Evolutionary conservation across 2,113 vertebrate species (phyloP), one percentile per base, ranked within the genome.

Genomic region (Odontesthes bonariensis): DNA sequence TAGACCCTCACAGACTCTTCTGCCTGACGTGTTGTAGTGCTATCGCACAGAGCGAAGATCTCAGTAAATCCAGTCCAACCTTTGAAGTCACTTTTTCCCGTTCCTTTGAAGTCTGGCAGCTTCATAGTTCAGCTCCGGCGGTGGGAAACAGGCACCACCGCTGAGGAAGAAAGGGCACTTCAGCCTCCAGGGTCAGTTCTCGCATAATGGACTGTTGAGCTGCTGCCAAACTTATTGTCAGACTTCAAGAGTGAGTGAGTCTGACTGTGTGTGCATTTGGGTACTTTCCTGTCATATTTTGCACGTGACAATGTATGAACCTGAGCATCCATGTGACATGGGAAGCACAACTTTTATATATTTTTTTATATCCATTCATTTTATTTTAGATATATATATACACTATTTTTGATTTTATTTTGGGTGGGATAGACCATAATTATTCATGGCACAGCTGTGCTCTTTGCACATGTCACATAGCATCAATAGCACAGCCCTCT

Each of bases 31-130:
- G 58, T 77, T 19, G 13, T 22, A 32, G 53, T 46, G 17, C 74
- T 65, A 54, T 32, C 75, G 54, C 70, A 51, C 70, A 46, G 84
- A 73, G 79, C 3, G n/a, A 49, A 83, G 79, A 91, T 89, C 78
- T 84, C 67, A 80, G 62, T 54, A 75, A 79, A 81, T 86, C 77
- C 67, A 87, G 81, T 82, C 69, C 75, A 75, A 62, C 81, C 87
- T 87, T 90, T 91, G 84, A 90, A 91, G 88, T 83, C 27, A 3
- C 76, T 79, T 76, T 65, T 23, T 74, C 62, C 47, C 53, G 55
- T 73, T 67, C 12, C 40, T 76, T 75, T 79, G 75, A 86, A 84
- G 75, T 63, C 79, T 69, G 22, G 62, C 40, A 60, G 22, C 69
- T 53, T 56, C 74, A 31, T 13, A 69, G 80, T 70, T 69, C 4